phyloP scores from a whole-genome alignment of 1,140 invertebrate genomes.

The Pseudomyrmex sp. region DNA sequence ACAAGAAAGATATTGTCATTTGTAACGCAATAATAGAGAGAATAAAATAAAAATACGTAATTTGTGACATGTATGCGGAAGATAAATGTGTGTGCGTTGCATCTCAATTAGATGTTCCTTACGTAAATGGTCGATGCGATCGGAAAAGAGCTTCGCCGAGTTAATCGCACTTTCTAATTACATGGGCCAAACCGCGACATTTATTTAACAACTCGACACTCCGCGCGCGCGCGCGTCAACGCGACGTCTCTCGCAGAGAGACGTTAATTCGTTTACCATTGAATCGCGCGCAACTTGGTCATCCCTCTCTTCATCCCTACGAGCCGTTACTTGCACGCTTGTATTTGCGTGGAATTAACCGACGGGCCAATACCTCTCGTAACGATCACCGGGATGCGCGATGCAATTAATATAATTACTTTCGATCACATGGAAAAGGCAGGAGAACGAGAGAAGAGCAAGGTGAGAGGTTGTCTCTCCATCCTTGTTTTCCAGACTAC shows the following conservation, averaged over 20 bases:
- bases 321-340: constrained; percentile 28
- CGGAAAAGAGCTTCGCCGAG: background rate
- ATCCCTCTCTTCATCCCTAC: background rate
- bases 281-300: constrained; percentile 69
- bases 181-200: constrained; percentile 15
- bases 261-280: constrained; percentile 75
- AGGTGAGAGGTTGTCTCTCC: constrained; percentile 27
- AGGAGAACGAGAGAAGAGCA: constrained; percentile 19
- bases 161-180: constrained; percentile 60
- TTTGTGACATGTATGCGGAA: background rate
- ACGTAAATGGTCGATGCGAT: constrained; percentile 13
- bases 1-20: background rate
- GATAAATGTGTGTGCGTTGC: background rate
- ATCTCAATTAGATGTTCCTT: constrained; percentile 35
- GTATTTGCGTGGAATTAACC: constrained; percentile 47
- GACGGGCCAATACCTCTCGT: constrained; percentile 65
- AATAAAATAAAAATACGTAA: background rate
- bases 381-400: constrained; percentile 60
- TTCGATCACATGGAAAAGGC: constrained; percentile 63
- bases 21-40: background rate
- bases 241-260: constrained; percentile 63
- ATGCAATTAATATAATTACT: constrained; percentile 77
- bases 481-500: constrained; percentile 32
- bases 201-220: constrained; percentile 65
- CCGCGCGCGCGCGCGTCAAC: constrained; percentile 15